Conservation (phyloP, 2,888 invertebrate genomes). For the Anodontia alba region DNA sequence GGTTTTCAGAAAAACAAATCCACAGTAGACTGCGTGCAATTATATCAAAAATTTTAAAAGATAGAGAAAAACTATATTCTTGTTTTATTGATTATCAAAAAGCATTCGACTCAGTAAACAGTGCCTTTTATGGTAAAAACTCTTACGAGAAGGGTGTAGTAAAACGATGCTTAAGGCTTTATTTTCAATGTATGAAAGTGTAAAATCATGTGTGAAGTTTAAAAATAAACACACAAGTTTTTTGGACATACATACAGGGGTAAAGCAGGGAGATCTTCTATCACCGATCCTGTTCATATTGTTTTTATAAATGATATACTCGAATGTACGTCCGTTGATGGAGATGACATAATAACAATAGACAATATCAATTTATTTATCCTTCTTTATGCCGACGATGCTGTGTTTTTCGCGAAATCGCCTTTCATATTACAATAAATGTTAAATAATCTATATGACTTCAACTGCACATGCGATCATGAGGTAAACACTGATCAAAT, state of each 20-base stretch:
- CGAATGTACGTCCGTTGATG: background rate
- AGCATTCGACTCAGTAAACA: constrained; percentile 4
- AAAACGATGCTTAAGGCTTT: constrained; percentile 4
- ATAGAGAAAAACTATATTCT: background rate
- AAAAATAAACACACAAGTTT: background rate
- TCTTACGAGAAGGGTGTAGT: constrained; percentile 3
- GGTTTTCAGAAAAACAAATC: constrained; percentile 9
- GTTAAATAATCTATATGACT: constrained; percentile 6
- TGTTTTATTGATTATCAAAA: constrained; percentile 11
- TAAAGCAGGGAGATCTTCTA: background rate
- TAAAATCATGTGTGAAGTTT: constrained; percentile 5
- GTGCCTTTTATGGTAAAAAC: constrained; percentile 14
- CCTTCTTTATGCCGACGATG: constrained; percentile 14
- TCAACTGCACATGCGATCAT: background rate
- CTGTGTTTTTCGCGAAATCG: constrained; percentile 6
- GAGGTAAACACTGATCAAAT: constrained; percentile 1
- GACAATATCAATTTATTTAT: background rate
- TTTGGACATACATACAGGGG: background rate
- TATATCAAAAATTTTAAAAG: background rate
- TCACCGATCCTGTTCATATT: constrained; percentile 3
- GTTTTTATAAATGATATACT: constrained; percentile 7
- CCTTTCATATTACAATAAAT: background rate
- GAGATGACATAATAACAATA: background rate
- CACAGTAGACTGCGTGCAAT: constrained; percentile 16
- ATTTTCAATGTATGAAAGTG: constrained; percentile 6